Evolutionary conservation across 2,888 invertebrate genomes (phyloP).

Genomic region (Mystacides longicornis): DNA sequence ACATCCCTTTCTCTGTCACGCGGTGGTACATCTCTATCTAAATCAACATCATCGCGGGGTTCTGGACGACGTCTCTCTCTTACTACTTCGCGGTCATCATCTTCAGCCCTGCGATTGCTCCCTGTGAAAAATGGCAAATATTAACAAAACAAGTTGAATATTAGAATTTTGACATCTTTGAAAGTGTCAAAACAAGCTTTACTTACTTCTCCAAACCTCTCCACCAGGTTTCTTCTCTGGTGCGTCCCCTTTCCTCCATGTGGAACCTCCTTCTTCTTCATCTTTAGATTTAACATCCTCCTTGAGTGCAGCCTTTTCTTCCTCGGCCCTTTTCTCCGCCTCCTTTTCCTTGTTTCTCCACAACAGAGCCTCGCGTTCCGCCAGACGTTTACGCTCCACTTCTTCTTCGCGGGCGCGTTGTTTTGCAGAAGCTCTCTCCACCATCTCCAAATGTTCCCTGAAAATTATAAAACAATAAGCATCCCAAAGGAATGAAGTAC

Average conservation of each 20-base stretch:
- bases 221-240: constrained; percentile 24
- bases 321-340: constrained; percentile 35
- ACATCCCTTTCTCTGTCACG: not conserved
- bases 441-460: constrained; percentile 59
- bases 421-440: constrained; percentile 58
- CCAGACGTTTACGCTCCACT: constrained; percentile 55
- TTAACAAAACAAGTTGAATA: not conserved
- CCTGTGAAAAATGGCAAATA: not conserved
- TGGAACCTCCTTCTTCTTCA: constrained; percentile 25
- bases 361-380: constrained; percentile 37
- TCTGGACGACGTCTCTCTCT: constrained; percentile 10
- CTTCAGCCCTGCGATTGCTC: constrained; percentile 22
- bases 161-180: not conserved
- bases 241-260: constrained; percentile 33
- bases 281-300: constrained; percentile 11
- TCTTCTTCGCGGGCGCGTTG: constrained; percentile 65
- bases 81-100: constrained; percentile 26
- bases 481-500: not conserved
- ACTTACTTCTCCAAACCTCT: constrained; percentile 37
- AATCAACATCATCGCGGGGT: constrained; percentile 9
- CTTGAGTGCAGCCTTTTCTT: constrained; percentile 24
- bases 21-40: constrained; percentile 6
- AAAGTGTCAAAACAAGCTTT: too few species aligned
- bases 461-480: constrained; percentile 10
- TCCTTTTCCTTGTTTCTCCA: constrained; percentile 30